phyloP scores from a whole-genome alignment of 2,113 vertebrate species.

The Brachypteracias leptosomus region DNA sequence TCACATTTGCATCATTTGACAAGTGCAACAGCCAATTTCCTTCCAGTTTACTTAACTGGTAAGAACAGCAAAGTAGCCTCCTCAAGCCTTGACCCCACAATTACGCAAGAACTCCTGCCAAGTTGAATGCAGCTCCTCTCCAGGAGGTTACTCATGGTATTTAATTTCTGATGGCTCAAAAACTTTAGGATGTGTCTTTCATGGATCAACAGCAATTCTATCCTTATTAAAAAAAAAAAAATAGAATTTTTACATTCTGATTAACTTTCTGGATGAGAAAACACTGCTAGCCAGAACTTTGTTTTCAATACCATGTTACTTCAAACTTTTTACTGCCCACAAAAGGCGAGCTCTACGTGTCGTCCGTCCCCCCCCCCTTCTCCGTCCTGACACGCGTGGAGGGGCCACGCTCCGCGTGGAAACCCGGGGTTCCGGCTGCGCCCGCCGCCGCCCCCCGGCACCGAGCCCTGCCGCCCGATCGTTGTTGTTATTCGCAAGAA shows the following conservation, averaged over 20 bases:
- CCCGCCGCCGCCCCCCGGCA: not conserved
- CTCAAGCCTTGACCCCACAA: not conserved
- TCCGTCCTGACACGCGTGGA: not conserved
- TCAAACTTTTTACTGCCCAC: not conserved
- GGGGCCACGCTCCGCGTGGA: not conserved
- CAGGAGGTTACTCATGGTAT: not conserved
- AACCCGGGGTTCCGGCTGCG: not conserved
- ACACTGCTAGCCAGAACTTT: not conserved
- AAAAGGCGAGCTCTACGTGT: fast-evolving
- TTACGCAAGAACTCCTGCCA: not conserved
- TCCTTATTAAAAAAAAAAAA: not conserved
- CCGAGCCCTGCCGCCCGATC: not conserved
- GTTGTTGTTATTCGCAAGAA: not conserved
- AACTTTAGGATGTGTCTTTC: not conserved
- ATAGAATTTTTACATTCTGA: not conserved
- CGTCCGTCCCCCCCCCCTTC: too few species aligned
- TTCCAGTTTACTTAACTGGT: not conserved
- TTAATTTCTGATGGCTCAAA: not conserved
- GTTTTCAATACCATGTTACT: not conserved
- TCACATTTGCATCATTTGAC: not conserved
- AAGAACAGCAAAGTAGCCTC: not conserved
- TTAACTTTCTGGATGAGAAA: not conserved
- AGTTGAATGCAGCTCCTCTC: not conserved
- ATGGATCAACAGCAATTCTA: not conserved
- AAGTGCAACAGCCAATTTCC: not conserved